Base-by-base conservation (phyloP, 2,797 vertebrate species). In the Champsocephalus gunnari region DNA sequence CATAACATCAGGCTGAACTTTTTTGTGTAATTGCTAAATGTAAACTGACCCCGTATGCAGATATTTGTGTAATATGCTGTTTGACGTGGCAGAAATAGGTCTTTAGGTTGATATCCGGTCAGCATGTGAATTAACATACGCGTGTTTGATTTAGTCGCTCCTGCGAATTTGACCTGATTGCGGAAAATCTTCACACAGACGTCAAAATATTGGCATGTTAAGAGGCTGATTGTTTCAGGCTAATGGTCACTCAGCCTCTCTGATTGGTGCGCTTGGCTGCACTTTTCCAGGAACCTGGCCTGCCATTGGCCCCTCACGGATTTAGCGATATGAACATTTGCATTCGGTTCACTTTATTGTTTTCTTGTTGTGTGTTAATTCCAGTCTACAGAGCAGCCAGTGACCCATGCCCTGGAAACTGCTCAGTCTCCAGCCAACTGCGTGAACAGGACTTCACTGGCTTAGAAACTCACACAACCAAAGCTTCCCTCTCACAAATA, bases 331-430 rank as follows among this genome's bases (percentile, higher is more conserved):
- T 91, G 90, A 93, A 93, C 89, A 95, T 95, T 95, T 93, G 92
- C 94, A 95, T 95, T 91, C 74, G 88, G 88, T 89, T 85, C 88
- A 92, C 91, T 93, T 93, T 93, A 93, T 93, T 93, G 93, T 94
- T 93, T 94, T 93, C 85, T 92, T 92, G 91, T 94, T 93, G 92
- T 95, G 84, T 88, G 94, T 95, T 96, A 95, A 94, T 96, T 95
- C 94, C 94, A 94, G 94, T 95, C 94, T 95, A 54, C 92, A 88
- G 93, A 94, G 93, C 89, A 94, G 92, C 91, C 93, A 91, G 81
- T 95, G 94, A 95, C 93, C 95, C 93, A 93, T 94, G 91, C 49
- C 82, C 82, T 81, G 82, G 58, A 74, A 87, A 75, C 82, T 88
- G 73, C 81, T 79, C 77, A 19, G 75, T 77, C 81, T 87, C 69